A percentile compares a stretch with the other conserved stretches of the same genome.
Evolutionary conservation across 1,140 invertebrate genomes (phyloP).

Genomic region (Drosophila tsacasi): DNA sequence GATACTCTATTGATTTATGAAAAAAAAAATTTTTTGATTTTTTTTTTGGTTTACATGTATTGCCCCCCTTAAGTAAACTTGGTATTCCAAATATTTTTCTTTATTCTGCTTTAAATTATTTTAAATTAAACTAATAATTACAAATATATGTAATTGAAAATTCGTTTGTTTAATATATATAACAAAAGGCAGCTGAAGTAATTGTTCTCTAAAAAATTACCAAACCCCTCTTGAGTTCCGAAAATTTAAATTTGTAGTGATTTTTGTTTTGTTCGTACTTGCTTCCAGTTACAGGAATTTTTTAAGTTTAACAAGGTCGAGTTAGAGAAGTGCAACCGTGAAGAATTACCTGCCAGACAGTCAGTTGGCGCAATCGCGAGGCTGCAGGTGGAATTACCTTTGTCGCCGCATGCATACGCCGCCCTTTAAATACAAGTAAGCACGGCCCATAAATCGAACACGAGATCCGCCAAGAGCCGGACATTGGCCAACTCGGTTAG

Average conservation of each 20-base stretch:
- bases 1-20: no score
- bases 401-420: slow-evolving; percentile 70
- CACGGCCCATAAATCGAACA: slow-evolving; percentile 12
- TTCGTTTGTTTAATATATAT: not conserved
- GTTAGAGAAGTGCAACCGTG: slow-evolving; percentile 22
- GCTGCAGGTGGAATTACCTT: slow-evolving; percentile 24
- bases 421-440: slow-evolving; percentile 74
- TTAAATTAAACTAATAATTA: no score
- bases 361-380: slow-evolving; percentile 20
- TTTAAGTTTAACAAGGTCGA: slow-evolving; percentile 9
- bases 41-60: no score
- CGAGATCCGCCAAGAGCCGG: slow-evolving; percentile 14
- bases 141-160: not conserved
- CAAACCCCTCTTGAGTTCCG: not conserved
- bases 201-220: no score
- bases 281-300: slow-evolving; percentile 12
- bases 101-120: no score
- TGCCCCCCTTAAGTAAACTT: no score
- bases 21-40: no score
- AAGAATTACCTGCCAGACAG: slow-evolving; percentile 5
- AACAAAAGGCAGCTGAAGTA: not conserved
- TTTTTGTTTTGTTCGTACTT: not conserved
- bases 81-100: not conserved
- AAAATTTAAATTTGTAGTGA: not conserved
- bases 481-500: slow-evolving; percentile 14